phyloP scores from a whole-genome alignment of 2,888 invertebrate species.

The Phaonia tiefii region DNA sequence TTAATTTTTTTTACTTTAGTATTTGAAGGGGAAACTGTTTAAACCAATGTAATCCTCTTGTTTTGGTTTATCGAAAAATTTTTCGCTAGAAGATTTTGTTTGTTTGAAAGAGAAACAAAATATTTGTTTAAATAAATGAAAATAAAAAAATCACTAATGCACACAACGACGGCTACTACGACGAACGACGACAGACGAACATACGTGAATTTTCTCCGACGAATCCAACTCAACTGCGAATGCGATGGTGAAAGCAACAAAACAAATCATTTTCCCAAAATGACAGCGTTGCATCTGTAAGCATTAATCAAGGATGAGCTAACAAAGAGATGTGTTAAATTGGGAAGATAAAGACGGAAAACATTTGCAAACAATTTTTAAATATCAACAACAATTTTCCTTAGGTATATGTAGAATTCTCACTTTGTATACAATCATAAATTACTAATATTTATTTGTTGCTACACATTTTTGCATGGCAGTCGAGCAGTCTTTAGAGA shows the following conservation, averaged over 20 bases:
- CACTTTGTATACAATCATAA: too few relatives aligned
- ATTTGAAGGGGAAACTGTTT: too few relatives aligned
- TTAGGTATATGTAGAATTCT: too few relatives aligned
- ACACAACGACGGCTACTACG: slow-evolving; percentile 3
- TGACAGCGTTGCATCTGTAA: too few relatives aligned
- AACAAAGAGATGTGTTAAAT: too few relatives aligned
- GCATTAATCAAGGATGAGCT: too few relatives aligned
- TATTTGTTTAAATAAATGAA: not conserved
- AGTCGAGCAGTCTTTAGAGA: too few relatives aligned
- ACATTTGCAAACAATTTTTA: too few relatives aligned
- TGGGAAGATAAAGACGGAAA: too few relatives aligned
- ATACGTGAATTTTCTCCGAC: slow-evolving; percentile 62
- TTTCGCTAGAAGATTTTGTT: slow-evolving; percentile 1
- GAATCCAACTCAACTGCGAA: slow-evolving; percentile 64
- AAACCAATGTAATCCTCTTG: not conserved
- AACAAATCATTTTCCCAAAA: not conserved
- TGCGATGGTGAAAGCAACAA: slow-evolving; percentile 25
- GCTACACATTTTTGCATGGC: too few relatives aligned
- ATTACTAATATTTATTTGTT: too few relatives aligned
- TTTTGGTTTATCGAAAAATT: not conserved
- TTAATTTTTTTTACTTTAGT: not conserved
- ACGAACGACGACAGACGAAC: slow-evolving; percentile 12
- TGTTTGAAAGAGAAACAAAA: slow-evolving; percentile 5
- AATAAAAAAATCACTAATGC: not conserved
- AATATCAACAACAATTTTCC: too few relatives aligned